Evolutionary conservation across 2,888 invertebrate genomes (phyloP), one percentile per base, ranked within the genome.

Genomic region (Mythimna albipuncta): DNA sequence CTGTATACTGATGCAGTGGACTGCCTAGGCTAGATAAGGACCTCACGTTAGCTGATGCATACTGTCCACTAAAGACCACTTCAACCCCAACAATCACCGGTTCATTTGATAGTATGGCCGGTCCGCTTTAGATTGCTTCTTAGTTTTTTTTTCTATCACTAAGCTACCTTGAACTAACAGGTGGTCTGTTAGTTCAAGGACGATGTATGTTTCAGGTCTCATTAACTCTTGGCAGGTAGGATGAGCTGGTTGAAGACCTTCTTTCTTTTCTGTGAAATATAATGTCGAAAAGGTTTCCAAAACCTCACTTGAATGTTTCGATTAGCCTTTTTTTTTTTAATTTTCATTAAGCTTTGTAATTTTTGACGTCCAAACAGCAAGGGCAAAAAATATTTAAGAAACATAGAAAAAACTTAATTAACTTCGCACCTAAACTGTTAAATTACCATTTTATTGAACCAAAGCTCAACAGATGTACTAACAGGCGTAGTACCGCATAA

Each of bases 401-500:
- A 47, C 10, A 59, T 0, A 35, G 21, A 64, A 62, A 57, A 44
- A 44, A 35, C n/a, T 7, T 57, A 4, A 77, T 70, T 67, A 69
- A 72, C 77, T 66, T 75, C 9, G 54, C 70, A 65, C 50, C 44
- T 57, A 75, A 74, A 74, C 62, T 74, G 13, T 67, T 54, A 73
- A 69, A 69, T 38, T 47, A 65, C 32, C 62, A 69, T 80, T 72
- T 74, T 69, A 80, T 85, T 74, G 75, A 83, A 47, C 16, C 47
- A 16, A 47, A 16, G 82, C 75, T 64, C 78, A 78, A 83, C 82
- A 85, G 77, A 85, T 84, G 84, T 78, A 78, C 70, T 87, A 89
- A 73, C 69, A 75, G 63, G 65, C 79, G 81, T 72, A 83, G 72
- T 78, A 84, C 75, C 68, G 62, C 70, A 87, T 89, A 90, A 91